Base-by-base conservation (phyloP, 1,140 invertebrate genomes). In the Capitella teleta region DNA sequence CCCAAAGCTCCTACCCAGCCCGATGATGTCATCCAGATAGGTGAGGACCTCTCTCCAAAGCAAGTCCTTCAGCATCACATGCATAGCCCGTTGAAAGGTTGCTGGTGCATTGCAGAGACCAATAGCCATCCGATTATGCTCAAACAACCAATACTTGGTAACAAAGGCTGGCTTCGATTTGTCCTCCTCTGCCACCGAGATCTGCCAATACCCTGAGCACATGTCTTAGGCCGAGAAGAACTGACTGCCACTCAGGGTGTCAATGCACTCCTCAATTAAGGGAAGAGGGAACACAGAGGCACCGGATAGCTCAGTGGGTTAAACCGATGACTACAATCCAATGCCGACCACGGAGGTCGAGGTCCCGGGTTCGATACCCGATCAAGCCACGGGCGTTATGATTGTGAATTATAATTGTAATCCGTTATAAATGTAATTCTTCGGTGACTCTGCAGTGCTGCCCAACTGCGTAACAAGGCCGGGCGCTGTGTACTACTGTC, bases 1-100 rank as follows among this genome's bases (percentile, higher is more conserved):
- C 3, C 73, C 61, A 28, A 63, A 62, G 4, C 53, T 61, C 4
- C 56, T 52, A 60, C 6, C 16, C 8, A 32, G 32, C n/a, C 44
- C 26, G 12, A 4, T 51, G 8, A 51, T 21, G 26, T 48, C 42
- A 47, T 51, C 42, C 2, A 51, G n/a, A 19, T 45, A 51, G 14
- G 21, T 41, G 2, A 51, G 16, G n/a, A 23, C 19, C 1, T 2
- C 30, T 10, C 45, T 18, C 23, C 19, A 34, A 16, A 3, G 12
- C 24, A 51, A 14, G 12, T 18, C 38, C 1, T 19, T 0, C 16
- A 51, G 28, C 1, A 51, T 26, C 2, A 28, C n/a, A 45, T 25
- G 5, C 8, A 51, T 51, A 2, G 32, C 19, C 14, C 48, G 0
- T 21, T 43, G 37, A 26, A 49, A 49, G 10, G 37, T 43, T 34